Conservation (phyloP, 2,888 invertebrate genomes). For the Tubiluchus corallicola region DNA sequence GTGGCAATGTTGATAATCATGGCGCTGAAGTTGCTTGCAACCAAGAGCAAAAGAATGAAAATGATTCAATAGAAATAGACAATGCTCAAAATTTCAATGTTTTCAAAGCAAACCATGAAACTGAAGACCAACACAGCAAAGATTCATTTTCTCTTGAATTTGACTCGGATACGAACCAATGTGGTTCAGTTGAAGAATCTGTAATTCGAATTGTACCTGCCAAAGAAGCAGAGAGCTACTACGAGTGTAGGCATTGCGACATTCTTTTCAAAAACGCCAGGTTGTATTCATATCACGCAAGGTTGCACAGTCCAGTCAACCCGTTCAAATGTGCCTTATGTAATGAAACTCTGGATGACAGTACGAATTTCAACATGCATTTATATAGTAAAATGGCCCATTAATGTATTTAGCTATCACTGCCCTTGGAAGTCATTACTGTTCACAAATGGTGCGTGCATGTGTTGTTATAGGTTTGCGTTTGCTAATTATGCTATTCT, state of each 20-base stretch:
- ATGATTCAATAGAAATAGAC: too few relatives aligned
- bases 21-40: background rate
- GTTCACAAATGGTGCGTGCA: too few relatives aligned
- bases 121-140: background rate
- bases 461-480: too few relatives aligned
- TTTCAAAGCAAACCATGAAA: too few relatives aligned
- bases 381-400: background rate
- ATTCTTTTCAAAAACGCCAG: background rate
- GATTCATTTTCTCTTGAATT: background rate
- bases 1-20: background rate
- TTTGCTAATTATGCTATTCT: too few relatives aligned
- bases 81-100: too few relatives aligned
- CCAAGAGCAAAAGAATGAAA: too few relatives aligned
- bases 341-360: background rate
- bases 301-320: background rate
- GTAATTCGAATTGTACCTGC: background rate
- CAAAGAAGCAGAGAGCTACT: background rate
- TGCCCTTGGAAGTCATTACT: too few relatives aligned
- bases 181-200: background rate
- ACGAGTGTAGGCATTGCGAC: background rate
- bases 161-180: background rate
- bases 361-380: background rate
- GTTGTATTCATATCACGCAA: background rate
- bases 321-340: background rate
- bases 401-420: too few relatives aligned